A percentile compares a stretch with the other conserved stretches of the same genome.
phyloP scores from a whole-genome alignment of 2,797 vertebrate genomes.

The Lepidocolaptes lacrymiger region DNA sequence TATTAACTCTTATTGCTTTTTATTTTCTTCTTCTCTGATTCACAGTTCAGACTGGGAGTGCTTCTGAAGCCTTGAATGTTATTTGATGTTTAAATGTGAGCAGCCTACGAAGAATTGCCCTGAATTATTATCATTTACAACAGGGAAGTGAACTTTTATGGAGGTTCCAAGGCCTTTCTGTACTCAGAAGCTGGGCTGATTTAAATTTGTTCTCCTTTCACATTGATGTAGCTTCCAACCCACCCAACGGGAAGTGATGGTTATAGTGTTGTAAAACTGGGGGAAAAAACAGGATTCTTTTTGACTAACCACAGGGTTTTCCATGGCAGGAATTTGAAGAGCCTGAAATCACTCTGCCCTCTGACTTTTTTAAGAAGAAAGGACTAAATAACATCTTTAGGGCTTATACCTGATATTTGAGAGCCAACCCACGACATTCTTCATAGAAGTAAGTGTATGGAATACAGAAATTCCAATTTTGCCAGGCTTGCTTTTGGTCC shows the following conservation, averaged over 20 bases:
- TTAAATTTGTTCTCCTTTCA: not conserved
- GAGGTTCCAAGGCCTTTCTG: not conserved
- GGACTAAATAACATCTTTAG: not conserved
- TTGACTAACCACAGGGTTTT: conserved; percentile 37
- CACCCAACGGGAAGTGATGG: not conserved
- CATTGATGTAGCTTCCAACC: not conserved
- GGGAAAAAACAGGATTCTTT: conserved; percentile 62
- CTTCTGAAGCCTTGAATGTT: not conserved
- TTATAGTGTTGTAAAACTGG: conserved; percentile 41
- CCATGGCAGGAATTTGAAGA: conserved; percentile 6
- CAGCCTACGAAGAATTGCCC: not conserved
- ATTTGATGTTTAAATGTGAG: conserved; percentile 30
- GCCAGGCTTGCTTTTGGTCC: not conserved
- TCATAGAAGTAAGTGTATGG: not conserved
- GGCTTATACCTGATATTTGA: fast-evolving
- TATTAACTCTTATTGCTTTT: not conserved
- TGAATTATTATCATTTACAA: not conserved
- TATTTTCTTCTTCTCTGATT: not conserved
- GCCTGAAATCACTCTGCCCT: not conserved
- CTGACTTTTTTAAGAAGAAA: not conserved
- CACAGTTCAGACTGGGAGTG: not conserved
- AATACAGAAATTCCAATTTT: not conserved
- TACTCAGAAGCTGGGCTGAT: not conserved
- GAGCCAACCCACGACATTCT: not conserved
- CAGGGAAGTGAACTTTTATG: conserved; percentile 2